Percentiles rank a stretch among this genome's conserved stretches.
Evolutionary conservation across 2,888 invertebrate genomes (phyloP).

Genomic region (Drosophila falleni): DNA sequence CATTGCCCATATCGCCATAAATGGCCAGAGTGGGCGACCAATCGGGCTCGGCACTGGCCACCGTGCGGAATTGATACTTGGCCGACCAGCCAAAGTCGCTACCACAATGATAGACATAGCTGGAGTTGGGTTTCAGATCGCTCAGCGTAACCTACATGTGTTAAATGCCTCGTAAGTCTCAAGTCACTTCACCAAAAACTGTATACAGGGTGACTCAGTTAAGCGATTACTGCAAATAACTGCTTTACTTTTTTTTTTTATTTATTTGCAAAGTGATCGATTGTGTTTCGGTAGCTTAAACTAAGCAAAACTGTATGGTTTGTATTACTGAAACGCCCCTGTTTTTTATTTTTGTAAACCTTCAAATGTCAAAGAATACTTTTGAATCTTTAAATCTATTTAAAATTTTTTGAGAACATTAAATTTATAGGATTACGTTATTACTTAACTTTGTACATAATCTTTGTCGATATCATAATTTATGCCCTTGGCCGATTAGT

Average conservation of each 20-base stretch:
- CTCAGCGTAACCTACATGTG: conserved; percentile 85
- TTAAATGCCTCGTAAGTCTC: conserved; percentile 15
- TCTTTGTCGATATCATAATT: no score
- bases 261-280: no score
- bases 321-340: no score
- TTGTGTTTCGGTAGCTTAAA: no score
- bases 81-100: conserved; percentile 93
- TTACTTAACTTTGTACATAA: no score
- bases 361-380: no score
- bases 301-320: no score
- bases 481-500: no score
- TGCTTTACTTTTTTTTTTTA: not conserved
- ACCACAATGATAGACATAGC: conserved; percentile 93
- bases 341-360: no score
- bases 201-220: conserved; percentile 2
- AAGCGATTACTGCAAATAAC: not conserved
- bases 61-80: conserved; percentile 91
- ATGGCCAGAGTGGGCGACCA: conserved; percentile 94
- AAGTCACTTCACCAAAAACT: not conserved
- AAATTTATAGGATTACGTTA: no score
- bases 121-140: conserved; percentile 88
- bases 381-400: no score
- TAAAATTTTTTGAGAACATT: no score
- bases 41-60: conserved; percentile 87
- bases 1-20: conserved; percentile 97